A percentile compares a stretch with the other conserved stretches of the same genome.
Evolutionary conservation across 2,113 vertebrate genomes (phyloP).

Genomic region (Amia ocellicauda): DNA sequence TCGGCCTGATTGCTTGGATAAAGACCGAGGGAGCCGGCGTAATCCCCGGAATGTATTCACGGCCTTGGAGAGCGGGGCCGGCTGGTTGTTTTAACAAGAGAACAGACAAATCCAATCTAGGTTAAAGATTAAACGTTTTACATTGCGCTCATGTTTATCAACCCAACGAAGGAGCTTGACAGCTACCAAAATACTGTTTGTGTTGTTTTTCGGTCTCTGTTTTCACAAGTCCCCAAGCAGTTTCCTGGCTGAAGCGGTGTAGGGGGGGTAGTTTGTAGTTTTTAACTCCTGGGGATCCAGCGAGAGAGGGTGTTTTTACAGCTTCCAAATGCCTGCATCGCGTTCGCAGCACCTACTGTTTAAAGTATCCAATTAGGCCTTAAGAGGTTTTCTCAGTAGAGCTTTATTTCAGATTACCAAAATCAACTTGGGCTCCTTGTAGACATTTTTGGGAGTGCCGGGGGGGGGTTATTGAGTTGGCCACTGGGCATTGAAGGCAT

Average conservation of each 20-base stretch:
- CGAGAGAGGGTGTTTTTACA: not conserved
- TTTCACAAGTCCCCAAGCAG: constrained; percentile 9
- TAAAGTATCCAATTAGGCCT: not conserved
- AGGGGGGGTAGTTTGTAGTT: not conserved
- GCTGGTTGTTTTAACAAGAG: constrained; percentile 68
- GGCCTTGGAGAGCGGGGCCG: constrained; percentile 44
- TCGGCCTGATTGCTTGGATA: not conserved
- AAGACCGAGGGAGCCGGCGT: not conserved
- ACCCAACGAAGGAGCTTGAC: constrained; percentile 61
- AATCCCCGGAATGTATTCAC: constrained; percentile 1
- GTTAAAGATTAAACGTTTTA: constrained; percentile 69
- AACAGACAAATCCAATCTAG: constrained; percentile 72
- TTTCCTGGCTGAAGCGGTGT: not conserved
- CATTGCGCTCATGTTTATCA: constrained; percentile 56
- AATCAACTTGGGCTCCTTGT: too few relatives aligned
- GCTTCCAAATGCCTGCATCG: constrained; percentile 2
- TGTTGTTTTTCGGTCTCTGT: constrained; percentile 12
- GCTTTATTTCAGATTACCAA: too few relatives aligned
- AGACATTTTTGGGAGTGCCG: too few relatives aligned
- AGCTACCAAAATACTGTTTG: constrained; percentile 42
- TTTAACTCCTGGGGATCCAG: constrained; percentile 5
- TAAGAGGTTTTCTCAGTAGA: not conserved
- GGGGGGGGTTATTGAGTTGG: too few relatives aligned
- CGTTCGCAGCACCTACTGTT: too few relatives aligned
- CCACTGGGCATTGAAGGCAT: too few relatives aligned